phyloP scores from a whole-genome alignment of 2,888 invertebrate species.

The Amorpha juglandis region DNA sequence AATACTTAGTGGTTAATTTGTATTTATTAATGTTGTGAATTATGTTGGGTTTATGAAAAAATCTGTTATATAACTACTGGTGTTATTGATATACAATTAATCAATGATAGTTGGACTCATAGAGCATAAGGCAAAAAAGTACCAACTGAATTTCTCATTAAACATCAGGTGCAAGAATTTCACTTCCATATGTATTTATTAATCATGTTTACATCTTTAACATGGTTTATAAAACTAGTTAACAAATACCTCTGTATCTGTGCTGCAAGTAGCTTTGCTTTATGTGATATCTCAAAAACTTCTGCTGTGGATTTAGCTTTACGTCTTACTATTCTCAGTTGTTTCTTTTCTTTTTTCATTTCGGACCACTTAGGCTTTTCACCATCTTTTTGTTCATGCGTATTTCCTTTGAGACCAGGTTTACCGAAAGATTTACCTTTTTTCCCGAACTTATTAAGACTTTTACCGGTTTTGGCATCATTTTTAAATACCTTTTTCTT shows the following conservation, averaged over 20 bases:
- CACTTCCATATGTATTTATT: no score
- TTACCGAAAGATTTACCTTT: constrained; percentile 42
- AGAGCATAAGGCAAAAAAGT: no score
- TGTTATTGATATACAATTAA: no score
- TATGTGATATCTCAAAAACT: constrained; percentile 75
- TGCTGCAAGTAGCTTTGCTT: constrained; percentile 72
- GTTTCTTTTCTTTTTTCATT: constrained; percentile 90
- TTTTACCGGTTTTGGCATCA: constrained; percentile 36
- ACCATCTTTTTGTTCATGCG: constrained; percentile 52
- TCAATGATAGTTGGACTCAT: no score
- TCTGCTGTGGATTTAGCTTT: constrained; percentile 83
- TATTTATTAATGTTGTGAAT: neutral
- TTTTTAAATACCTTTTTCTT: constrained; percentile 28
- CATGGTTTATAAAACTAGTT: no score
- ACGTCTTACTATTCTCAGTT: constrained; percentile 86
- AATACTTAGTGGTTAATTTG: neutral
- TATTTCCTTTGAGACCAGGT: constrained; percentile 44
- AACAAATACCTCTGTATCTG: constrained; percentile 72
- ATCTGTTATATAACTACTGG: no score
- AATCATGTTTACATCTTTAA: no score
- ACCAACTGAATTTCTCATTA: no score
- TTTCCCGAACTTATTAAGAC: constrained; percentile 35
- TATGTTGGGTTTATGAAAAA: no score
- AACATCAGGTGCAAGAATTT: no score
- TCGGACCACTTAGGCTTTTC: constrained; percentile 88